Conservation (phyloP, 2,113 vertebrate species). For the Boulengeromyrus knoepffleri region DNA sequence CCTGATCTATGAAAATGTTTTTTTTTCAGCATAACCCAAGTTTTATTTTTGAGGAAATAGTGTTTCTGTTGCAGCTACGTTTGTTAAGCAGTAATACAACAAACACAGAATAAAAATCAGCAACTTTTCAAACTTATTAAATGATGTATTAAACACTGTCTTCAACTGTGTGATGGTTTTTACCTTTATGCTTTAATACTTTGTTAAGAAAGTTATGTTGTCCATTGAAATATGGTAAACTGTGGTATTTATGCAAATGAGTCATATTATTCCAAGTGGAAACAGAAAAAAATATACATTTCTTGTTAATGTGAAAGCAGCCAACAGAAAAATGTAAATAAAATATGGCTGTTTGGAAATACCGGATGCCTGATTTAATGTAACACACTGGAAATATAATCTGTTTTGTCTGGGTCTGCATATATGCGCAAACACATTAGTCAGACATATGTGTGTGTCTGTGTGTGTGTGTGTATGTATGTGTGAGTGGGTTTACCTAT, state of each 20-base stretch:
- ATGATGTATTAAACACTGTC: not conserved
- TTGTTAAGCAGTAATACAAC: not conserved
- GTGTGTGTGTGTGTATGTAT: not conserved
- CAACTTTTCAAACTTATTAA: not conserved
- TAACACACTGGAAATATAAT: not conserved
- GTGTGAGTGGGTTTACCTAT: not conserved
- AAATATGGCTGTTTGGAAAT: not conserved
- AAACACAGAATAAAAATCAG: no score
- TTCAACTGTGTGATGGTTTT: not conserved
- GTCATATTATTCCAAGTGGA: not conserved
- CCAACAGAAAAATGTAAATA: not conserved
- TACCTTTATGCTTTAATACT: not conserved
- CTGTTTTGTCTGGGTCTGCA: not conserved
- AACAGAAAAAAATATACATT: not conserved
- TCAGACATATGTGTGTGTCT: not conserved
- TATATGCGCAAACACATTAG: not conserved
- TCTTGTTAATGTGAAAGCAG: not conserved
- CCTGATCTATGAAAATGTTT: not conserved
- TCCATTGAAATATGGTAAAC: not conserved
- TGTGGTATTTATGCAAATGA: not conserved
- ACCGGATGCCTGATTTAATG: not conserved
- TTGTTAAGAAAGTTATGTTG: not conserved
- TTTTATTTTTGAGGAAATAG: not conserved
- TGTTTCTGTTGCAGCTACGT: not conserved
- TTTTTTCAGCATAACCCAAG: not conserved